Evolutionary conservation across 2,113 vertebrate species (phyloP).

Genomic region (Gopherus flavomarginatus): DNA sequence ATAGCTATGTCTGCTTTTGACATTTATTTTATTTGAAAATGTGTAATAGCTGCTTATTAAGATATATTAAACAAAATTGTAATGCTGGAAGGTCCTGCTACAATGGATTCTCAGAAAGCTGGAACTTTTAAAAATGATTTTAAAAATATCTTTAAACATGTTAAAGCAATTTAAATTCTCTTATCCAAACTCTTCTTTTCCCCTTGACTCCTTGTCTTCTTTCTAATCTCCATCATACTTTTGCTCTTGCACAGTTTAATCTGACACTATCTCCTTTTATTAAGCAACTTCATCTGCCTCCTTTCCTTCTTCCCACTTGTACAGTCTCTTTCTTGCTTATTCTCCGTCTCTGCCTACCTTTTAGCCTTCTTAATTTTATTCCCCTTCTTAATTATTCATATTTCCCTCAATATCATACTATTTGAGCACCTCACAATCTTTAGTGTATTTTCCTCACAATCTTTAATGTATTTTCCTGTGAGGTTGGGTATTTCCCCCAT

Average conservation of each 20-base stretch:
- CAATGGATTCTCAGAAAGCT: neutral
- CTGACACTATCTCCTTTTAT: neutral
- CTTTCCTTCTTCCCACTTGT: neutral
- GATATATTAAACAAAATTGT: neutral
- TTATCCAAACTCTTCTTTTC: neutral
- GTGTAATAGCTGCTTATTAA: neutral
- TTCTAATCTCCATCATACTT: neutral
- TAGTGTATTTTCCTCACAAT: neutral
- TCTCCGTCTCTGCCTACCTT: neutral
- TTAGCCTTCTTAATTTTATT: constrained; percentile 39
- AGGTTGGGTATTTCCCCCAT: too few species aligned
- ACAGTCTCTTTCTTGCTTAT: neutral
- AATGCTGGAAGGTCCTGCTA: neutral
- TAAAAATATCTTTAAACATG: neutral
- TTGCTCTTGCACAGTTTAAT: too few species aligned
- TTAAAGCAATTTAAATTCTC: neutral
- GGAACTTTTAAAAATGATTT: neutral
- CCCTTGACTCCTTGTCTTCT: rapidly evolving
- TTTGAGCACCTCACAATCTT: neutral
- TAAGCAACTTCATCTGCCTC: neutral
- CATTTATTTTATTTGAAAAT: rapidly evolving
- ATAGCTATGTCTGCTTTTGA: neutral
- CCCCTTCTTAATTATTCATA: constrained; percentile 45
- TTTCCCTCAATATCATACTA: constrained; percentile 9
- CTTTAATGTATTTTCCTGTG: neutral